Conservation (phyloP, 2,797 vertebrate genomes). For the Muscicapa striata region DNA sequence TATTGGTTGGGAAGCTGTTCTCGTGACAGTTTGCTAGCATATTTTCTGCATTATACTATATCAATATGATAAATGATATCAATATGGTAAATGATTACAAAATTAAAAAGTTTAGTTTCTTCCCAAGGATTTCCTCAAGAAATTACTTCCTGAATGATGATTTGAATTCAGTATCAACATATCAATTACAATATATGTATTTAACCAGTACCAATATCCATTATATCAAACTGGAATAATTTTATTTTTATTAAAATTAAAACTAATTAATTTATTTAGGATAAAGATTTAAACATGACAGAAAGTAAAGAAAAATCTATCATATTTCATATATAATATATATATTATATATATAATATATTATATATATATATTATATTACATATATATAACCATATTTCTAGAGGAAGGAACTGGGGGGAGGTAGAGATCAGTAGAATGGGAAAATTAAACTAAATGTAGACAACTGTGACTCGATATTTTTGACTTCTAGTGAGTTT, state of each 20-base stretch:
- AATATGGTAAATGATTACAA: background rate
- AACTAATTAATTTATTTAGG: background rate
- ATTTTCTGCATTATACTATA: too few species aligned
- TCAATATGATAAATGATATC: too few species aligned
- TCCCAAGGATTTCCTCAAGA: background rate
- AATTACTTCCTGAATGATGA: background rate
- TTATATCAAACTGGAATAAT: background rate
- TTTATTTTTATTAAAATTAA: background rate
- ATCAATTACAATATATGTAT: background rate
- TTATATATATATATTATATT: too few species aligned
- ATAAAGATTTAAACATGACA: background rate
- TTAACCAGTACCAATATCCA: background rate
- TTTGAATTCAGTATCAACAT: background rate
- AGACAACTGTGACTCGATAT: background rate
- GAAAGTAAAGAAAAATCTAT: background rate
- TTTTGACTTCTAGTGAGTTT: background rate
- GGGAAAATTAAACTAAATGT: background rate
- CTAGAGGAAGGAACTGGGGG: background rate
- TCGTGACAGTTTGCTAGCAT: too few species aligned
- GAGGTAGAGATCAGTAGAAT: background rate
- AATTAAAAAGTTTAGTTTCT: background rate
- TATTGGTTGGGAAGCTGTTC: too few species aligned
- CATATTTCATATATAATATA: too few species aligned
- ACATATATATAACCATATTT: too few species aligned
- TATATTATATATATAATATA: too few species aligned